Evolutionary conservation across 2,888 invertebrate species (phyloP).

Genomic region (Melinaea marsaeus): DNA sequence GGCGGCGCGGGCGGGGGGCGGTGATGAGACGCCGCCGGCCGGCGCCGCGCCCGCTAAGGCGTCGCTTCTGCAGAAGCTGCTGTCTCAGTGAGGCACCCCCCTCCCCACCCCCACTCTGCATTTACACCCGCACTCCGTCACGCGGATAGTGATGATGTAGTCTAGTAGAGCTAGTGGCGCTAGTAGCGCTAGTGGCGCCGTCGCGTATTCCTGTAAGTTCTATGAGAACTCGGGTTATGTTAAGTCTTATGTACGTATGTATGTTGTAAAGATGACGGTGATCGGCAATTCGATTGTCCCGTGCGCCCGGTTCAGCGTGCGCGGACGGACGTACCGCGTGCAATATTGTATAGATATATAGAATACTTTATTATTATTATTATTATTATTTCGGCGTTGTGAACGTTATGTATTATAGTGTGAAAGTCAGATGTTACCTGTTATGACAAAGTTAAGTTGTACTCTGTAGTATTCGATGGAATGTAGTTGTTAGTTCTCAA

Average conservation of each 20-base stretch:
- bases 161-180: conserved; percentile 73
- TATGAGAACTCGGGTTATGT: conserved; percentile 51
- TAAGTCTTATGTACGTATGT: conserved; percentile 51
- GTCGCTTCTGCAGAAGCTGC: conserved; percentile 89
- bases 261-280: conserved; percentile 44
- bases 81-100: conserved; percentile 82
- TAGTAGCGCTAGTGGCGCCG: conserved; percentile 58
- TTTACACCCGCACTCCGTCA: conserved; percentile 62
- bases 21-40: conserved; percentile 34
- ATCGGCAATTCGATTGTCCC: conserved; percentile 56
- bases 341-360: conserved; percentile 74
- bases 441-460: conserved; percentile 76
- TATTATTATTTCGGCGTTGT: conserved; percentile 68
- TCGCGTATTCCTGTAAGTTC: conserved; percentile 48
- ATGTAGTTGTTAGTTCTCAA: conserved; percentile 12
- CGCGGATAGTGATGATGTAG: conserved; percentile 36
- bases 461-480: conserved; percentile 53
- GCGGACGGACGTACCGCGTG: conserved; percentile 66
- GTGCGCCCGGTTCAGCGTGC: conserved; percentile 58
- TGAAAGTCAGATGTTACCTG: conserved; percentile 78
- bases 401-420: conserved; percentile 76
- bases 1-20: conserved; percentile 39
- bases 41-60: conserved; percentile 75
- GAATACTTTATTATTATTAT: conserved; percentile 40
- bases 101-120: conserved; percentile 48